These are phyloP conservation scores for Sinonovacula constricta DNA, from an alignment of 1,140 invertebrate species.

Conservation along the genomic window DNA sequence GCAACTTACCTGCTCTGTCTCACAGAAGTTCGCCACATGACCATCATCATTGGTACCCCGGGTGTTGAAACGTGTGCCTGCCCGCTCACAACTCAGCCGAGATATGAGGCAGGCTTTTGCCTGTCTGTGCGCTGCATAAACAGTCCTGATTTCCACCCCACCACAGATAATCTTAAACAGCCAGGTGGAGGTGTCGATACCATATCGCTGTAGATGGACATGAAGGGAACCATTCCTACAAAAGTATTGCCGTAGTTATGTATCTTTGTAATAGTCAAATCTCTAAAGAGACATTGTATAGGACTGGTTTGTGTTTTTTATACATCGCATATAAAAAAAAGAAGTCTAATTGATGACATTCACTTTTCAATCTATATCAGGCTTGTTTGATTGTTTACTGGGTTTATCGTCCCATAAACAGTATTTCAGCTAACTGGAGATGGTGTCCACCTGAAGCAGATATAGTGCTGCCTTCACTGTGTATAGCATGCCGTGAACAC, in stretches of 20 bases:
- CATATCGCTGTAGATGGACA: constrained; percentile 93
- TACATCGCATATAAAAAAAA: too few relatives aligned
- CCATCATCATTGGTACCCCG: constrained; percentile 99
- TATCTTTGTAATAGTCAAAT: too few relatives aligned
- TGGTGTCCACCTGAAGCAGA: too few relatives aligned
- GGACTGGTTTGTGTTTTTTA: too few relatives aligned
- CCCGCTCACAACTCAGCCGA: constrained; percentile 95
- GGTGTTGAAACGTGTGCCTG: constrained; percentile 90
- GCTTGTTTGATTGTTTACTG: too few relatives aligned
- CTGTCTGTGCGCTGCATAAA: constrained; percentile 95
- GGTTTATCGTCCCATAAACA: too few relatives aligned
- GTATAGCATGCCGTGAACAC: too few relatives aligned
- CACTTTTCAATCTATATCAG: too few relatives aligned
- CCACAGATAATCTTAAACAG: constrained; percentile 96
- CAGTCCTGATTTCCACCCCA: constrained; percentile 95
- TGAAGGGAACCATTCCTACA: constrained; percentile 93
- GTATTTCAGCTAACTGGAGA: too few relatives aligned
- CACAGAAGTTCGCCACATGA: constrained; percentile 99
- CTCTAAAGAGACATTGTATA: too few relatives aligned
- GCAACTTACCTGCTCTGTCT: constrained; percentile 92
- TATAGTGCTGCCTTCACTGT: too few relatives aligned
- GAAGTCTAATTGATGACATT: too few relatives aligned
- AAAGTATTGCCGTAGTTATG: constrained; percentile 7
- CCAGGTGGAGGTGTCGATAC: constrained; percentile 93
- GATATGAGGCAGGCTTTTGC: constrained; percentile 96